These are phyloP conservation scores for Smutsia gigantea DNA, from an alignment of 2,797 vertebrate genomes.

Conservation along the genomic window DNA sequence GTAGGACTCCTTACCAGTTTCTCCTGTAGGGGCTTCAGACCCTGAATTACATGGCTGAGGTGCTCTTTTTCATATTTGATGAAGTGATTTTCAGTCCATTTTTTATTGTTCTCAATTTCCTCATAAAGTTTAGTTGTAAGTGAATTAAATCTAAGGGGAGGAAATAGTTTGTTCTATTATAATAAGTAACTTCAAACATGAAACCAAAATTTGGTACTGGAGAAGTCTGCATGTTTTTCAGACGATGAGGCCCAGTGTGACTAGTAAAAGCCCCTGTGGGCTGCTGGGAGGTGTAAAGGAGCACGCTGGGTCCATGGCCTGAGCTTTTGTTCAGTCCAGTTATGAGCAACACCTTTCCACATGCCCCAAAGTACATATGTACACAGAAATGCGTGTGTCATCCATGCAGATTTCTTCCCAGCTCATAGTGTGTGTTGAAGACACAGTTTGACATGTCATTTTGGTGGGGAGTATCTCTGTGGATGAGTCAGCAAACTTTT, in stretches of 20 bases:
- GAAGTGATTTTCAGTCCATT: slow-evolving; percentile 86
- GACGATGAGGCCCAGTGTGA: background rate
- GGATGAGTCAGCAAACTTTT: background rate
- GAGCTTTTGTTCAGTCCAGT: background rate
- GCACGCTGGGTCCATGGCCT: too few relatives aligned
- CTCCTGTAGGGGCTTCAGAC: slow-evolving; percentile 82
- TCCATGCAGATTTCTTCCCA: background rate
- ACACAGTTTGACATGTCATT: background rate
- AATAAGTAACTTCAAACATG: background rate
- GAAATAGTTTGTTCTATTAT: slow-evolving; percentile 19
- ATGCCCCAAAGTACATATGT: too few relatives aligned
- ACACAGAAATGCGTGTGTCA: background rate
- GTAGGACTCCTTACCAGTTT: slow-evolving; percentile 84
- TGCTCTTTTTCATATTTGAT: slow-evolving; percentile 80
- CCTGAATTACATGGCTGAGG: slow-evolving; percentile 76
- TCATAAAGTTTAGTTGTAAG: slow-evolving; percentile 84
- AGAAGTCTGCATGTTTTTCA: background rate
- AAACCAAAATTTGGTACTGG: background rate
- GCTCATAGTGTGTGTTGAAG: background rate
- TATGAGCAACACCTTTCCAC: background rate
- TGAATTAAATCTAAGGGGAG: slow-evolving; percentile 84
- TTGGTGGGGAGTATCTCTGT: background rate
- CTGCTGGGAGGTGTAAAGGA: background rate
- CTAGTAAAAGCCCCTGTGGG: background rate
- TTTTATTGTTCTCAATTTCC: slow-evolving; percentile 84